Evolutionary conservation across 2,888 invertebrate genomes (phyloP), one percentile per base, ranked within the genome.

Genomic region (Eudasyphora cyanicolor): DNA sequence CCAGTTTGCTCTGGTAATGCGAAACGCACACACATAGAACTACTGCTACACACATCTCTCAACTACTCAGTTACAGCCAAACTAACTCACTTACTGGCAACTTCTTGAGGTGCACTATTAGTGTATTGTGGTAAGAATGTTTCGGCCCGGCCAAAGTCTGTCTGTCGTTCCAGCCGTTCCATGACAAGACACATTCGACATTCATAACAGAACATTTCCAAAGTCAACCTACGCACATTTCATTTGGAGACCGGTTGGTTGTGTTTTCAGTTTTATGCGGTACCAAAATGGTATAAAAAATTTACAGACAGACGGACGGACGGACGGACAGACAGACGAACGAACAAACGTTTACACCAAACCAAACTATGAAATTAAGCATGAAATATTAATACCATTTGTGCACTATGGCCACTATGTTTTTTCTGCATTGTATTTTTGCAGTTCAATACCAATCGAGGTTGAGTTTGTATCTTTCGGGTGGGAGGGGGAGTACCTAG

Each of bases 131-230:
- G n/a, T n/a, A 51, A 51, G 24, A 19, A 51, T 57, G 57, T 57
- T 57, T n/a, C n/a, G n/a, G n/a, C n/a, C n/a, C n/a, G n/a, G n/a
- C n/a, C 7, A 8, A 45, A 45, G n/a, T 45, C 7, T 12, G 45
- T 45, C 10, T 3, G n/a, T 45, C 45, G 45, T 45, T 45, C 45
- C 24, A 21, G 19, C 10, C 19, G 24, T 19, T 19, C 57, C 14
- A 14, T 6, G 19, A 5, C 21, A 29, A 32, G 62, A 62, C 35
- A 64, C 1, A 35, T 6, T 21, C 64, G 42, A 67, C 67, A 67
- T 67, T 67, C 67, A 67, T 67, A 67, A 67, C 67, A 67, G 67
- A 67, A 67, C 67, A 42, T 67, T 42, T 42, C 2, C 38, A 67
- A 19, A 60, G 27, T 3, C 57, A 60, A 6, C 67, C 67, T 67